Evolutionary conservation across 2,113 vertebrate genomes (phyloP), one percentile per base, ranked within the genome.

Genomic region (Mohoua ochrocephala): DNA sequence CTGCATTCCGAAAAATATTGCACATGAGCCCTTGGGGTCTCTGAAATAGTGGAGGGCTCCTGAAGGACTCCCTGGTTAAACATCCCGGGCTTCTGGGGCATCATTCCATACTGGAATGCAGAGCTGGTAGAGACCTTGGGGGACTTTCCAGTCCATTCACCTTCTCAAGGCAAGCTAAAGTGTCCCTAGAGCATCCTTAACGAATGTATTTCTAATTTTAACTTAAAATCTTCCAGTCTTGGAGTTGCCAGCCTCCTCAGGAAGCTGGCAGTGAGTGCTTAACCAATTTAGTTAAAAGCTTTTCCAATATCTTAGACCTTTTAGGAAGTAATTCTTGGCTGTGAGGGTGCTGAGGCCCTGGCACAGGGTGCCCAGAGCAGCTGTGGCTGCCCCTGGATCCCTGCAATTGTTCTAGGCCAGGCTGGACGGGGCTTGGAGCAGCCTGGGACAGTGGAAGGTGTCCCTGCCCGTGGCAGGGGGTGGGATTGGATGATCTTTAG

Each of bases 391-490:
- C 18, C 26, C 54, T 49, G 60, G 24, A 65, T 57, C 76, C 44
- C 76, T 83, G 70, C 24, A 22, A 54, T 3, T 61, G 39, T 76
- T 9, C 54, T 3, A 76, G 47, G 30, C 30, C 47, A 35, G 47
- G 15, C 0, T 70, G 84, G 45, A 33, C 0, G 0, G 54, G 28
- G 21, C 19, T 69, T 45, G 56, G 56, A 70, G 49, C 35, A 56
- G 0, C 18, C 71, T 63, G 88, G 35, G 35, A 2, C 0, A 7
- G 42, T 42, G 56, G 22, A 1, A 63, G 9, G 15, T 31, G n/a
- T 54, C 30, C 47, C 13, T 60, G 41, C 11, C 50, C 27, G 5
- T 63, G 64, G 28, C 57, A 57, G 28, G 20, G 41, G 21, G 1
- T 57, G 45, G 53, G 2, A 23, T 0, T 20, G 22, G 35, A 24